Conservation (phyloP, 2,888 invertebrate genomes). For the Nomada fucata region DNA sequence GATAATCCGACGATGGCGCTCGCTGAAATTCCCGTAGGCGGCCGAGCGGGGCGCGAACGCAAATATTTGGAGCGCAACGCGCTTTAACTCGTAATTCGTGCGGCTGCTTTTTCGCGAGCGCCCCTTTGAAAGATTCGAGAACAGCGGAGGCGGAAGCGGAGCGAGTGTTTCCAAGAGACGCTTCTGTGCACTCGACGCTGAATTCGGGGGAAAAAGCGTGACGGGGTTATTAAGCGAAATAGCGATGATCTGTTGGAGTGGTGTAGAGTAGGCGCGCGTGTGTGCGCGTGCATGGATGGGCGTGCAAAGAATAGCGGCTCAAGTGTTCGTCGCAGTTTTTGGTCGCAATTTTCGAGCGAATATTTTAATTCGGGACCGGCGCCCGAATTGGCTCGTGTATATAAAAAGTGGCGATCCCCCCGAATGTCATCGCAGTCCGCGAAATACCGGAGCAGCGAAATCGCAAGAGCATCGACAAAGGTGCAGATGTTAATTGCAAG, state of each 20-base stretch:
- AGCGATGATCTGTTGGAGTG: background rate
- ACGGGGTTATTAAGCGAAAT: background rate
- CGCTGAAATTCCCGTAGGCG: slow-evolving; percentile 26
- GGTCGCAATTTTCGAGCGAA: background rate
- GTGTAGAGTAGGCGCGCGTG: background rate
- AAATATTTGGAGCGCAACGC: slow-evolving; percentile 49
- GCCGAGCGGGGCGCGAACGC: slow-evolving; percentile 15
- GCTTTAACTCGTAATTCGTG: slow-evolving; percentile 48
- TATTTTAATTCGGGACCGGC: background rate
- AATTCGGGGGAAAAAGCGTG: background rate
- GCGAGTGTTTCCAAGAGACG: background rate
- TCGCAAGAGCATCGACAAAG: background rate
- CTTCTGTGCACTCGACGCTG: background rate
- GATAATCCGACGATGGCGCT: slow-evolving; percentile 28
- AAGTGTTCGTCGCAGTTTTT: background rate
- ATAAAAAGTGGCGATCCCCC: background rate
- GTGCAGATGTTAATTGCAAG: slow-evolving; percentile 27
- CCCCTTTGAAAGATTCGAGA: slow-evolving; percentile 8
- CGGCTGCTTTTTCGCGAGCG: slow-evolving; percentile 40
- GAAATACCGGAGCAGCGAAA: too few species aligned
- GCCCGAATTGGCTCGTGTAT: background rate
- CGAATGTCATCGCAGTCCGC: background rate
- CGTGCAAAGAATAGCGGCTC: background rate
- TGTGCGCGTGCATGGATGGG: background rate
- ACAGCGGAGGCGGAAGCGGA: background rate